These are phyloP conservation scores for Chaenocephalus aceratus DNA, from an alignment of 2,113 vertebrate genomes.

Conservation along the genomic window DNA sequence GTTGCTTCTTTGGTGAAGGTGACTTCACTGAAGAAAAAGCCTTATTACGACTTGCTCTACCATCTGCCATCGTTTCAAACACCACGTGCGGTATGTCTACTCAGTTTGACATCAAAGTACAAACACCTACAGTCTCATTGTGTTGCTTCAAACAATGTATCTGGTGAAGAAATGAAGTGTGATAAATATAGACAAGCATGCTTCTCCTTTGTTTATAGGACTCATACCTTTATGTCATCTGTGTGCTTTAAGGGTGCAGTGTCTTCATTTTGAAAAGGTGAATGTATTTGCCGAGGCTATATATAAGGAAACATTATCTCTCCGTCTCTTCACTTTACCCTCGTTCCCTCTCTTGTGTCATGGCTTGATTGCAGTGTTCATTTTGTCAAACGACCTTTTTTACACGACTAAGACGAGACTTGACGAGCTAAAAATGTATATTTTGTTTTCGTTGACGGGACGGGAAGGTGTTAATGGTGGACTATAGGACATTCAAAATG, in stretches of 20 bases:
- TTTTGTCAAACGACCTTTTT: no score
- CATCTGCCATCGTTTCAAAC: neutral
- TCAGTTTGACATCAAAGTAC: conserved; percentile 1
- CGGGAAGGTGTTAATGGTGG: no score
- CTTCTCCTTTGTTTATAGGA: neutral
- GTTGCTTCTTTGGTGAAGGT: conserved; percentile 1
- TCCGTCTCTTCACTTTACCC: neutral
- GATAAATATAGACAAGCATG: neutral
- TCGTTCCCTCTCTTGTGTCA: no score
- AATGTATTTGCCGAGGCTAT: neutral
- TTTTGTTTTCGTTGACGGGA: no score
- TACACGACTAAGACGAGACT: no score
- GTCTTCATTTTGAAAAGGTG: conserved; percentile 9
- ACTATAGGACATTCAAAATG: no score
- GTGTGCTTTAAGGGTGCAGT: neutral
- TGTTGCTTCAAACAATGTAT: neutral
- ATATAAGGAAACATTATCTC: conserved; percentile 26
- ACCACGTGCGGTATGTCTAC: no score
- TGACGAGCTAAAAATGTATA: no score
- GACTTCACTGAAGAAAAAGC: conserved; percentile 14
- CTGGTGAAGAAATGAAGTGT: neutral
- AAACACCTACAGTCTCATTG: neutral
- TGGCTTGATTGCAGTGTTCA: no score
- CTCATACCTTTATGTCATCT: neutral
- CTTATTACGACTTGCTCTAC: no score